A percentile compares a stretch with the other conserved stretches of the same genome.
These are phyloP conservation scores for Thyatira batis DNA, from an alignment of 2,888 invertebrate genomes.

Conservation along the genomic window DNA sequence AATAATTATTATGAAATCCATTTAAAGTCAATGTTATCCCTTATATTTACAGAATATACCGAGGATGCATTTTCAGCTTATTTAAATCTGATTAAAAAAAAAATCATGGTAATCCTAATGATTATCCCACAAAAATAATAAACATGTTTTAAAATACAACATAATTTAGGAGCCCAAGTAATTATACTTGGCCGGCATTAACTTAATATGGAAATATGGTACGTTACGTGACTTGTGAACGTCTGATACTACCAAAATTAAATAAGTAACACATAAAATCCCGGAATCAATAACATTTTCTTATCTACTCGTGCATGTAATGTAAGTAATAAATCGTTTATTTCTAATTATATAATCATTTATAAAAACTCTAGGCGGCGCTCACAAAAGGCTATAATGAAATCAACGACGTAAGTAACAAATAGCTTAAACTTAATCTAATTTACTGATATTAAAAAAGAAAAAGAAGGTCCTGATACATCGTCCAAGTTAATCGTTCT, in stretches of 20 bases:
- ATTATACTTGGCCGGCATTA: not conserved
- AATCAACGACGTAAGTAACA: slow-evolving; percentile 64
- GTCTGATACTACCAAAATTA: not conserved
- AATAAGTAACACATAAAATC: not conserved
- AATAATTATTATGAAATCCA: too few relatives aligned
- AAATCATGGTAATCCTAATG: too few relatives aligned
- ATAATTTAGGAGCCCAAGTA: too few relatives aligned
- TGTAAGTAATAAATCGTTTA: slow-evolving; percentile 6
- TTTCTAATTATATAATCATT: slow-evolving; percentile 37
- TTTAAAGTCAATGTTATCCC: too few relatives aligned
- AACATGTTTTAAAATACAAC: too few relatives aligned
- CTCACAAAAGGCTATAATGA: slow-evolving; percentile 60
- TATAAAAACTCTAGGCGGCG: slow-evolving; percentile 42
- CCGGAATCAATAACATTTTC: not conserved
- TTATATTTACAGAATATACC: too few relatives aligned
- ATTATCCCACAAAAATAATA: too few relatives aligned
- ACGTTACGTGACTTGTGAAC: not conserved
- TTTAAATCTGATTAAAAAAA: too few relatives aligned
- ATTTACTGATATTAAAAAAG: slow-evolving; percentile 50
- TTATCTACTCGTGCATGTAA: not conserved
- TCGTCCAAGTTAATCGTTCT: slow-evolving; percentile 38
- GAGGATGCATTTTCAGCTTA: too few relatives aligned
- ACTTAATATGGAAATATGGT: not conserved
- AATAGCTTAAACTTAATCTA: slow-evolving; percentile 65
- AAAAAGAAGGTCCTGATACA: slow-evolving; percentile 32